phyloP scores from a whole-genome alignment of 1,140 invertebrate genomes.

The Oncopeltus fasciatus region DNA sequence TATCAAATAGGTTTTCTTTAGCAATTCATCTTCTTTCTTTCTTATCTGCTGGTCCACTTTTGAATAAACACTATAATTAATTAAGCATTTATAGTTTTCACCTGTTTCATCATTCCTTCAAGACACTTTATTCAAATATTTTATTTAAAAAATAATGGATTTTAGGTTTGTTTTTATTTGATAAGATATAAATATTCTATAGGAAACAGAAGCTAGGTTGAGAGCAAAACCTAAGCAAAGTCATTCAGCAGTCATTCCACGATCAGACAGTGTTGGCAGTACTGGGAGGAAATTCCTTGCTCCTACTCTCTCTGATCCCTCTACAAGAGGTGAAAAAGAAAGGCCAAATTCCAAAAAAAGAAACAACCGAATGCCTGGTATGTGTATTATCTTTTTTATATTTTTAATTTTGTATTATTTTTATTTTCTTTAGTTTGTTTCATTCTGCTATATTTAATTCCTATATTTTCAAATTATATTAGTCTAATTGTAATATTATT shows the following conservation, averaged over 20 bases:
- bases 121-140: neutral
- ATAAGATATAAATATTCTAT: neutral
- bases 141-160: neutral
- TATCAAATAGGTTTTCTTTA: too few species aligned
- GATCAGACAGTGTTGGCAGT: constrained; percentile 69
- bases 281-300: constrained; percentile 73
- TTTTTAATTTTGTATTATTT: too few species aligned
- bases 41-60: too few species aligned
- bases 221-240: constrained; percentile 30
- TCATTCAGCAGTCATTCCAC: constrained; percentile 37
- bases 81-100: too few species aligned
- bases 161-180: neutral
- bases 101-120: neutral
- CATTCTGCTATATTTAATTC: too few species aligned
- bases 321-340: constrained; percentile 59
- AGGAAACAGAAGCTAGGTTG: constrained; percentile 25
- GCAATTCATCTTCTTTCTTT: too few species aligned
- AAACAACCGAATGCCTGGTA: constrained; percentile 9
- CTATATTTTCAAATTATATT: too few species aligned
- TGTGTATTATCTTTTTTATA: too few species aligned
- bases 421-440: too few species aligned
- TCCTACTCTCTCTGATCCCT: constrained; percentile 74
- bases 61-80: too few species aligned
- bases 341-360: constrained; percentile 44
- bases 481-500: too few species aligned